Conservation (phyloP, 35 echinoderm and acorn worm species). For the Hemicentrotus pulcherrimus region DNA sequence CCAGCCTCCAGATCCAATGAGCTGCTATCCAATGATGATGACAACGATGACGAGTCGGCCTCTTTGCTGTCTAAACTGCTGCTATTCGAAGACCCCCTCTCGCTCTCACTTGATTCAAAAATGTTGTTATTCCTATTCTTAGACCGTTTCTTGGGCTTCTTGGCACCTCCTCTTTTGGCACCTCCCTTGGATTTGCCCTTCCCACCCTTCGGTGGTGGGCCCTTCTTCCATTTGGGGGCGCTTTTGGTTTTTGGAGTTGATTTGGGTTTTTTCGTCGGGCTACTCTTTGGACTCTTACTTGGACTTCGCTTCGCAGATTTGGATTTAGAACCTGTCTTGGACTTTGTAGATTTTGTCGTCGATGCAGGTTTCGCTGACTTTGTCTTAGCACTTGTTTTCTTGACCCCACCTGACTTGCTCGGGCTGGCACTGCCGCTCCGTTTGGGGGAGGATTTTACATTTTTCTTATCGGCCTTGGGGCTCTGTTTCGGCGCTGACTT, state of each 20-base stretch:
- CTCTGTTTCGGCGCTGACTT: slow-evolving; percentile 23
- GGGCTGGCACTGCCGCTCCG: neutral
- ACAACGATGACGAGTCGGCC: neutral
- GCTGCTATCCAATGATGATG: neutral
- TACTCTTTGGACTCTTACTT: neutral
- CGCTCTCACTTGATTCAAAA: neutral
- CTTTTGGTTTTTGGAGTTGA: neutral
- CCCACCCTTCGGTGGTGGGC: neutral
- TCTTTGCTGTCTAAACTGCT: neutral
- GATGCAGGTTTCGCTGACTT: neutral
- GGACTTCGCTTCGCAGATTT: neutral
- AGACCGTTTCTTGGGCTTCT: slow-evolving; percentile 17
- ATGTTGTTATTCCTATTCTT: slow-evolving; percentile 38
- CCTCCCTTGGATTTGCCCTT: neutral
- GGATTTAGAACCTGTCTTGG: neutral
- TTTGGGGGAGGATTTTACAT: neutral
- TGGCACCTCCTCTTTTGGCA: neutral
- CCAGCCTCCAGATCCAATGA: neutral
- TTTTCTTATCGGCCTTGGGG: slow-evolving; percentile 16
- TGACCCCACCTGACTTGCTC: neutral
- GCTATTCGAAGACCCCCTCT: neutral
- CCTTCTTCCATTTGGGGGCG: neutral
- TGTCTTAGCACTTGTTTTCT: neutral
- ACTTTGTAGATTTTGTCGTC: neutral
- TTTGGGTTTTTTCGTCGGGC: neutral